phyloP scores from a whole-genome alignment of 2,113 vertebrate genomes.

The Chloroceryle aenea region DNA sequence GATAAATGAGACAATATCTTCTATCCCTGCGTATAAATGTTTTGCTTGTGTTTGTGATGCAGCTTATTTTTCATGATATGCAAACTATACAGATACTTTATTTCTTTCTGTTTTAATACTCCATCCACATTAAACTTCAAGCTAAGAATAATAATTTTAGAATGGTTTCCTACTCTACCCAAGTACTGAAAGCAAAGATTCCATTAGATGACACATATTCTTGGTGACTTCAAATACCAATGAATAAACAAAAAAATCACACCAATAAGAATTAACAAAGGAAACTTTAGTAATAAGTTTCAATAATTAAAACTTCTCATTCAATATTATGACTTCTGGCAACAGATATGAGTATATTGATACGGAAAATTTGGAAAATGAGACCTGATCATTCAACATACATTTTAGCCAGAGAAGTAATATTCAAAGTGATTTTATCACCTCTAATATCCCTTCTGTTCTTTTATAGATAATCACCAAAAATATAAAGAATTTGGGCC shows the following conservation, averaged over 20 bases:
- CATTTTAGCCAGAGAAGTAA: not conserved
- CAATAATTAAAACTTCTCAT: not conserved
- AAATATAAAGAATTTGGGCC: not conserved
- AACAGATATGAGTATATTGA: not conserved
- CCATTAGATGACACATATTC: not conserved
- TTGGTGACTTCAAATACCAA: not conserved
- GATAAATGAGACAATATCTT: not conserved
- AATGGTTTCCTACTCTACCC: not conserved
- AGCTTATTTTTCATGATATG: not conserved
- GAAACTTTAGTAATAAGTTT: not conserved
- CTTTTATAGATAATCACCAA: not conserved
- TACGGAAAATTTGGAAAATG: not conserved
- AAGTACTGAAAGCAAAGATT: not conserved
- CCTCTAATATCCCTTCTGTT: not conserved
- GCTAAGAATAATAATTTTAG: not conserved
- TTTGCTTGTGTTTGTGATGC: not conserved
- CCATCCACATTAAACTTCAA: not conserved
- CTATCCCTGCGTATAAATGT: not conserved
- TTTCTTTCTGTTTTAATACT: not conserved
- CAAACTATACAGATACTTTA: not conserved
- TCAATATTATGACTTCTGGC: not conserved
- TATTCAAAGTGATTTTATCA: not conserved
- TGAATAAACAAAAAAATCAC: not conserved
- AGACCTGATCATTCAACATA: not conserved
- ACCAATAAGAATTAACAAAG: not conserved